These are phyloP conservation scores for Corythaixoides concolor DNA, from an alignment of 2,113 vertebrate species.

Conservation along the genomic window DNA sequence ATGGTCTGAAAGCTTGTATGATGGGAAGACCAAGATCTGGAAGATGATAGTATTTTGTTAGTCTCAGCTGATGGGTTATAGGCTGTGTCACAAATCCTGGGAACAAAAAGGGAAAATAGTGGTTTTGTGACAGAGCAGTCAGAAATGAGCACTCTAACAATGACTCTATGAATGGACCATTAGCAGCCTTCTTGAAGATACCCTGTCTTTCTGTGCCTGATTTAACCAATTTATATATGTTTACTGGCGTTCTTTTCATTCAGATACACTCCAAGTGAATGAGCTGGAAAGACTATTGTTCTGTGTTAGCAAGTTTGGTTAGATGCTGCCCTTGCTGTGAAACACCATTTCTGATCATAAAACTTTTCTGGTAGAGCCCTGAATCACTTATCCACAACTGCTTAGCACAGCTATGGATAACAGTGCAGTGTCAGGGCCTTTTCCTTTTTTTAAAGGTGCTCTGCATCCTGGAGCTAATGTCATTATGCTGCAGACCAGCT, in stretches of 20 bases:
- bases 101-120: not conserved
- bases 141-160: not conserved
- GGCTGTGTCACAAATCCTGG: not conserved
- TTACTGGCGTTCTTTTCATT: not conserved
- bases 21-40: not conserved
- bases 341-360: not conserved
- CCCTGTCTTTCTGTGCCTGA: not conserved
- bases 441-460: not conserved
- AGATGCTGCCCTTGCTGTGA: not conserved
- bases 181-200: not conserved
- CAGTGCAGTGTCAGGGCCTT: not conserved
- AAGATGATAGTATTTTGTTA: not conserved
- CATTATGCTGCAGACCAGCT: not conserved
- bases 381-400: not conserved
- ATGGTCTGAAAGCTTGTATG: not conserved
- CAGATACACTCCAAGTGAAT: not conserved
- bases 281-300: not conserved
- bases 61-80: not conserved
- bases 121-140: not conserved
- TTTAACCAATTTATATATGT: not conserved
- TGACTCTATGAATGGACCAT: not conserved
- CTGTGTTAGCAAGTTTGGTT: not conserved
- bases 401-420: not conserved
- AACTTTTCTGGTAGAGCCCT: not conserved
- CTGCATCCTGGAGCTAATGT: not conserved